These are phyloP conservation scores for Cyprinodon brontotheroides DNA, from an alignment of 2,113 vertebrate species.

Conservation along the genomic window DNA sequence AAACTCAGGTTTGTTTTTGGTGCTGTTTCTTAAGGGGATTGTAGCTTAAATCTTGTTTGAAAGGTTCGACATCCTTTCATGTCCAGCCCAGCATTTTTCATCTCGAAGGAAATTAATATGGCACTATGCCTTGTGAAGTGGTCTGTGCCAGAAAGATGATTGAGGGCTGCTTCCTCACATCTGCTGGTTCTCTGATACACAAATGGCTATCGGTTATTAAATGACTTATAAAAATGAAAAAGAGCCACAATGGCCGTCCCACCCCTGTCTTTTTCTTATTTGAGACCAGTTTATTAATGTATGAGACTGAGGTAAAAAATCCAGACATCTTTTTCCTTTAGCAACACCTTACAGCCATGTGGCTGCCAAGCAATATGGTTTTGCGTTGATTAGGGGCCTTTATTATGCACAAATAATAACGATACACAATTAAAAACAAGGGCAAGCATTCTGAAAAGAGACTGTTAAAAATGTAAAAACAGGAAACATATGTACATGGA, in stretches of 20 bases:
- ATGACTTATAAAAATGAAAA: conserved; percentile 12
- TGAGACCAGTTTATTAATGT: not conserved
- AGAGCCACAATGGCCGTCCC: conserved; percentile 10
- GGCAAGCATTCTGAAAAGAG: too few relatives aligned
- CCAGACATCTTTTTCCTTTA: not conserved
- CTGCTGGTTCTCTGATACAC: conserved; percentile 38
- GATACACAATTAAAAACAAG: too few relatives aligned
- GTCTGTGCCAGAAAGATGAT: conserved; percentile 33
- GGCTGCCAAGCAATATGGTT: too few relatives aligned
- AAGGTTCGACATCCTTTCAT: conserved; percentile 40
- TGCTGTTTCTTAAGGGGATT: not conserved
- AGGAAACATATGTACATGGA: too few relatives aligned
- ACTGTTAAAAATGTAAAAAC: too few relatives aligned
- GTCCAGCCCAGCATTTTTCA: conserved; percentile 12
- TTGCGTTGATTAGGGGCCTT: too few relatives aligned
- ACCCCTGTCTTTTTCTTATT: not conserved
- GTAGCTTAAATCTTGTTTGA: conserved; percentile 13
- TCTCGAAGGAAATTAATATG: conserved; percentile 40
- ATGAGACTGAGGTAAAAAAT: not conserved
- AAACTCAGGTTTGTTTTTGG: not conserved
- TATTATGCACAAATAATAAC: too few relatives aligned
- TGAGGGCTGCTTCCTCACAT: conserved; percentile 48
- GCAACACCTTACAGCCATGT: too few relatives aligned
- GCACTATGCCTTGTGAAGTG: conserved; percentile 14
- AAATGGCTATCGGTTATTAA: conserved; percentile 31